Base-by-base conservation (phyloP, 2,888 invertebrate species). In the Aspidiotus rigidus region DNA sequence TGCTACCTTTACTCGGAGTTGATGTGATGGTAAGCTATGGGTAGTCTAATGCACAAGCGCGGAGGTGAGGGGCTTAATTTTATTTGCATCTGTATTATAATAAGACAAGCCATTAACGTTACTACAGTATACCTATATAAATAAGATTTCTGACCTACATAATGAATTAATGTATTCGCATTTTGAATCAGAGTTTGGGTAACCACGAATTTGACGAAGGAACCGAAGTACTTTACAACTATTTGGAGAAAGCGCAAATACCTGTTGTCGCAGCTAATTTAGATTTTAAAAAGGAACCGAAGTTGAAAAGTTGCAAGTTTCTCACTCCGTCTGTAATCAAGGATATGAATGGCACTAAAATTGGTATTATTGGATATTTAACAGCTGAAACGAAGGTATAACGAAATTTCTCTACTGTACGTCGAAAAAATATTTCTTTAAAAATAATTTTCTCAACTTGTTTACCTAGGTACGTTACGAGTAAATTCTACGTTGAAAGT, bases 361-460 rank as follows among this genome's bases (percentile, higher is more conserved):
- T 95, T 49, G 94, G 91, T 2, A 81, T 95, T 3, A 87, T 95
- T 71, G 94, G 95, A 56, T 94, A 92, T 76, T 79, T 93, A 3
- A 93, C 93, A 0, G 87, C 87, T 0, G 90, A 92, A 39, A 93
- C 93, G 0, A 84, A 83, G 77, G 76, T 75, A 69, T 72, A 64
- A 10, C 13, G 2, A 59, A 59, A 6, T 28, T 28, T 28, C 28
- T 28, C 28, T 28, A 28, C 5, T 28, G 28, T 28, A 28, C 28
- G 5, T 28, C 28, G 28, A 5, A 5, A 28, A 28, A 5, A 28
- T 28, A 28, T 5, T 28, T 28, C 5, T 28, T 28, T 28, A 28
- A 28, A 28, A 28, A 28, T 1, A 28, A 28, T 28, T 28, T 28
- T 28, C 5, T 28, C 28, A 28, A 3, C 5, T 28, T 28, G 28